A percentile compares a stretch with the other conserved stretches of the same genome.
Evolutionary conservation across 2,797 vertebrate genomes (phyloP).

Genomic region (Typhlichthys eigenmanni): DNA sequence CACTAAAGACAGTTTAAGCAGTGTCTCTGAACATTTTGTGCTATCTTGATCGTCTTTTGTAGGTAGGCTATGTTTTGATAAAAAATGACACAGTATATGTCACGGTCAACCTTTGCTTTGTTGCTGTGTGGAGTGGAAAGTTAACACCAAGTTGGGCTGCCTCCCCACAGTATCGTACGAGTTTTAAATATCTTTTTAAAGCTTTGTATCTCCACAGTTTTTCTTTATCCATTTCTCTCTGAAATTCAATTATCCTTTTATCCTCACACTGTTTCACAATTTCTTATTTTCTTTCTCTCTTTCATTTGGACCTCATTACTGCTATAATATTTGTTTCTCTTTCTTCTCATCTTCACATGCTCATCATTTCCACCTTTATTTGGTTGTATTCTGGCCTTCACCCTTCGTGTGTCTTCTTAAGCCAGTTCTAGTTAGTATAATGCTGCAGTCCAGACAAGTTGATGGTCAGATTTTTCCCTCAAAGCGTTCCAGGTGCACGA

Average conservation of each 20-base stretch:
- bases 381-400: constrained; percentile 2
- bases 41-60: no score
- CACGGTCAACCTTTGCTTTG: constrained; percentile 62
- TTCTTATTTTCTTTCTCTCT: background rate
- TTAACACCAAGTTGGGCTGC: constrained; percentile 66
- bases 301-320: background rate
- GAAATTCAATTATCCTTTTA: no score
- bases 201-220: no score
- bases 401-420: constrained; percentile 17
- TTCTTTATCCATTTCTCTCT: no score
- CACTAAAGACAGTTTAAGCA: constrained; percentile 13
- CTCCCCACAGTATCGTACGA: constrained; percentile 56
- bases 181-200: constrained; percentile 2
- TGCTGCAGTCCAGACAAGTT: constrained; percentile 23
- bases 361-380: background rate
- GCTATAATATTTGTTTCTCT: no score
- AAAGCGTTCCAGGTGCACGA: no score
- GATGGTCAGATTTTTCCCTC: no score
- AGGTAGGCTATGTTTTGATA: no score
- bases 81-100: constrained; percentile 15
- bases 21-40: no score
- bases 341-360: background rate
- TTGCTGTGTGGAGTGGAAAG: constrained; percentile 57
- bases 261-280: no score
- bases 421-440: constrained; percentile 43